Evolutionary conservation across 2,888 invertebrate species (phyloP), one percentile per base, ranked within the genome.

Genomic region (Ormia ochracea): DNA sequence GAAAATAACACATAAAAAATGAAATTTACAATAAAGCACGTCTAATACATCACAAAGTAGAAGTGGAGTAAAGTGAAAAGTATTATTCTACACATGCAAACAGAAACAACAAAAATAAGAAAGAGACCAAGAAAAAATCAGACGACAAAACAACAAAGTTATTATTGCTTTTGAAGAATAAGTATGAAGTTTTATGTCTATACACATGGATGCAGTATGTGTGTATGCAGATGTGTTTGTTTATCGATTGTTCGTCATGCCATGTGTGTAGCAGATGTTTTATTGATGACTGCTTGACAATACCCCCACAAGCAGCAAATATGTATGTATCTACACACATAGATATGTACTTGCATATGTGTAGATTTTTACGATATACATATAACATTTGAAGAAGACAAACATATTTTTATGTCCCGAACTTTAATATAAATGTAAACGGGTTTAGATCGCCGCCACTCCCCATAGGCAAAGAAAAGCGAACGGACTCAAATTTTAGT

Each of bases 221-320:
- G 36, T 28, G 38, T 28, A 10, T 12, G 19, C 38, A 48, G 17
- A 36, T 50, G 26, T 50, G 1, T 50, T 6, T 1, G 3, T 43
- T 31, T 52, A 48, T 56, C 28, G 65, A 54, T 31, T 56, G 41
- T 70, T 77, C 52, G 61, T 56, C 31, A 36, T 28, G 6, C 43
- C 76, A 81, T 63, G 54, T 78, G 77, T 74, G 56, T 38, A 74
- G 74, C 78, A 78, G 78, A 81, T 81, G 81, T 81, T 74, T n/a
- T 65, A 73, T 61, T 76, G 74, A 75, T 73, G 78, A 61, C 61
- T 66, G 61, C 31, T 56, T 5, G 28, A 45, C 59, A 59, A 61
- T 48, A 56, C 17, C 26, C 17, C 41, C 50, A 74, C 31, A 43
- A 33, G 36, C 19, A 31, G n/a, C n/a, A n/a, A n/a, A n/a, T n/a